Evolutionary conservation across 2,888 invertebrate genomes (phyloP).

Genomic region (Brachypalpus laphriformis): DNA sequence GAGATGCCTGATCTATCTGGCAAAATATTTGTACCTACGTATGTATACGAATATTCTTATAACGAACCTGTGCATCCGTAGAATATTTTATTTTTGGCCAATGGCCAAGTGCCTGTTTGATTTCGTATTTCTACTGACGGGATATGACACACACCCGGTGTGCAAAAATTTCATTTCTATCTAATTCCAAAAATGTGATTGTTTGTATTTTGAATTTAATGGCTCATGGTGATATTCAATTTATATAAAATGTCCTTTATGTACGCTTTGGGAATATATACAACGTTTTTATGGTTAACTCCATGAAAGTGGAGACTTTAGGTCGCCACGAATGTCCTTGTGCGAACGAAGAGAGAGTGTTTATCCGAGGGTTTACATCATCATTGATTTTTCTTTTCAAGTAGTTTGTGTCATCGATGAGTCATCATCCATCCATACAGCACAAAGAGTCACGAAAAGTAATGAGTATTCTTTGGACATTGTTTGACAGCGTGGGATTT

Average conservation of each 20-base stretch:
- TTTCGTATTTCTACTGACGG: neutral
- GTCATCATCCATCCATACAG: neutral
- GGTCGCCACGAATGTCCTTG: slow-evolving; percentile 17
- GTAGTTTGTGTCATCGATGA: slow-evolving; percentile 21
- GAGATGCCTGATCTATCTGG: neutral
- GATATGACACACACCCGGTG: slow-evolving; percentile 13
- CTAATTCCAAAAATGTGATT: slow-evolving; percentile 18
- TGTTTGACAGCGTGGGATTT: neutral
- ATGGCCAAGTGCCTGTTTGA: slow-evolving; percentile 5
- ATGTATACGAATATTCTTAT: too few relatives aligned
- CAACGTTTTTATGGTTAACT: slow-evolving; percentile 7
- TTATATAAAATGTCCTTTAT: slow-evolving; percentile 3
- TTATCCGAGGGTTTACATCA: neutral
- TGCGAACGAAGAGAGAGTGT: neutral
- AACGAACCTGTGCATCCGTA: neutral
- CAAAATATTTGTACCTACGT: too few relatives aligned
- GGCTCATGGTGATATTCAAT: neutral
- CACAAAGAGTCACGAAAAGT: neutral
- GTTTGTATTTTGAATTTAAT: slow-evolving; percentile 1
- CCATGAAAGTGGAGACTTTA: neutral
- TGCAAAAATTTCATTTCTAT: slow-evolving; percentile 3
- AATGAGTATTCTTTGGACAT: neutral
- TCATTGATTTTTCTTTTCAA: slow-evolving; percentile 2
- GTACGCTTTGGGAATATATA: neutral
- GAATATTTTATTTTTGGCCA: neutral